phyloP scores from a whole-genome alignment of 2,888 invertebrate genomes.

The Dione juno region DNA sequence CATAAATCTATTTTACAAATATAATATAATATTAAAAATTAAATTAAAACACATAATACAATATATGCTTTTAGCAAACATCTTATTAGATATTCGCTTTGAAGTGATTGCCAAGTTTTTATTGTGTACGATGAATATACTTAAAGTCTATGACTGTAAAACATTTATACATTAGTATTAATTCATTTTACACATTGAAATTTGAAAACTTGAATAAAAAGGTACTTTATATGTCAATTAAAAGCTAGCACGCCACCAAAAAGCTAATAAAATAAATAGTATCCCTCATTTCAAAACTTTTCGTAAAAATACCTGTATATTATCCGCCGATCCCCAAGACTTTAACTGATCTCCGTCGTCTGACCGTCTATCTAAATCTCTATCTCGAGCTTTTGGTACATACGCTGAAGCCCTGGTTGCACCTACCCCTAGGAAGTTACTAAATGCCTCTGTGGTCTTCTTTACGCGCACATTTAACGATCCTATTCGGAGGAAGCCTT shows the following conservation, averaged over 20 bases:
- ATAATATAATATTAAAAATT: no score
- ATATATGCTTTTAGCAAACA: no score
- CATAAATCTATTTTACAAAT: no score
- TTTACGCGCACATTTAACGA: conserved; percentile 96
- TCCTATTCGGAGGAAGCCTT: conserved; percentile 95
- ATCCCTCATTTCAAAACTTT: neutral
- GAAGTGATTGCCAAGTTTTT: neutral
- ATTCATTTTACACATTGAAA: no score
- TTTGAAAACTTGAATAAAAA: no score
- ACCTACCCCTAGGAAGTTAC: conserved; percentile 93
- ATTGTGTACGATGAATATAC: neutral
- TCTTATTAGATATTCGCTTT: neutral
- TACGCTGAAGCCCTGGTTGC: conserved; percentile 80
- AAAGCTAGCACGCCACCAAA: no score
- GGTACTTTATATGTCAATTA: no score
- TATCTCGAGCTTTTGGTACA: conserved; percentile 65
- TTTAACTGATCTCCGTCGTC: conserved; percentile 88
- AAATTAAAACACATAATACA: no score
- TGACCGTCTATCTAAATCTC: conserved; percentile 63
- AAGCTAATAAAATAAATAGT: neutral
- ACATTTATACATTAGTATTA: no score
- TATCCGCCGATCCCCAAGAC: conserved; percentile 95
- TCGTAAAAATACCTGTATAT: conserved; percentile 84
- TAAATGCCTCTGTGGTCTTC: conserved; percentile 96
- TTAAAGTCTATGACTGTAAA: no score